Percentiles rank a stretch among this genome's conserved stretches.
phyloP scores from a whole-genome alignment of 2,888 invertebrate species.

The Octodonta nipae region DNA sequence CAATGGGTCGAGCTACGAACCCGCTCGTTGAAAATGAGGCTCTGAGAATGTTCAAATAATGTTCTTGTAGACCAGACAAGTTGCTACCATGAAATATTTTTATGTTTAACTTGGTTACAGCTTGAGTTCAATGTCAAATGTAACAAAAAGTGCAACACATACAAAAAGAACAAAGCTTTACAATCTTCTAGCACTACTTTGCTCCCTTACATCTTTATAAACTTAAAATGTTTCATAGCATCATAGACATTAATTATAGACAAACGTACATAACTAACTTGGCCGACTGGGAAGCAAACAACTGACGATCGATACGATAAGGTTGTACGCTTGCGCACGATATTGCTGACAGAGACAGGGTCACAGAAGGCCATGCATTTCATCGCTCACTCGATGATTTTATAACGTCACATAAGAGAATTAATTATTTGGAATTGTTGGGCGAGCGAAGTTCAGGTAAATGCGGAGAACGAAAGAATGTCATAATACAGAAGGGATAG shows the following conservation, averaged over 20 bases:
- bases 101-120: too few relatives aligned
- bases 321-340: slow-evolving; percentile 20
- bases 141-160: too few relatives aligned
- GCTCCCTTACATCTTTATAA: too few relatives aligned
- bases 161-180: too few relatives aligned
- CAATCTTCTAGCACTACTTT: too few relatives aligned
- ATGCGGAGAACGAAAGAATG: too few relatives aligned
- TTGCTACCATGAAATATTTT: slow-evolving; percentile 7
- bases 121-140: too few relatives aligned
- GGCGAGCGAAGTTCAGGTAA: too few relatives aligned
- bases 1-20: slow-evolving; percentile 9
- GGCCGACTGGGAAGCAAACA: slow-evolving; percentile 21
- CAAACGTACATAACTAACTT: slow-evolving; percentile 5
- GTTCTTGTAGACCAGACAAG: slow-evolving; percentile 17
- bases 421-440: too few relatives aligned
- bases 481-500: too few relatives aligned
- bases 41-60: slow-evolving; percentile 18
- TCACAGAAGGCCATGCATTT: slow-evolving; percentile 26
- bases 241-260: background rate
- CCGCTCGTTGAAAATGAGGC: slow-evolving; percentile 17
- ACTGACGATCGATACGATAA: slow-evolving; percentile 26
- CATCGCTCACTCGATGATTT: background rate
- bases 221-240: too few relatives aligned
- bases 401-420: too few relatives aligned
- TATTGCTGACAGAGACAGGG: slow-evolving; percentile 20